Base-by-base conservation (phyloP, 2,113 vertebrate species). In the Paratilapia polleni region DNA sequence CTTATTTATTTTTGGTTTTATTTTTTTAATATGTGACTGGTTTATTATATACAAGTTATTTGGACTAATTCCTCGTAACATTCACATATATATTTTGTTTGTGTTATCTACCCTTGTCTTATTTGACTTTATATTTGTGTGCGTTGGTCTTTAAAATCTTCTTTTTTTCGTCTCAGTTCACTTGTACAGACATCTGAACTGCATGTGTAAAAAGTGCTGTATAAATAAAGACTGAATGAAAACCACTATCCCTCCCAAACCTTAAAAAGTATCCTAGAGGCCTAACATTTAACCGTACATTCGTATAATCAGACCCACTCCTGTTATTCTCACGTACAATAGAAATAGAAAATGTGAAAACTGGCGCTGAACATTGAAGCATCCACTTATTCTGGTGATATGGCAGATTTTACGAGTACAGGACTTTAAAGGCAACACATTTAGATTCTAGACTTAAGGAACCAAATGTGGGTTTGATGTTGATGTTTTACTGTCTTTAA, bases 31-130 rank as follows among this genome's bases (percentile, higher is more conserved):
- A 52, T 52, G 52, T 70, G 47, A 8, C 24, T 49, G 66, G 15
- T 28, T 49, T 28, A 49, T 49, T 0, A 70, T 7, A 70, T 2
- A 28, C 17, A 73, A 2, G 0, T 31, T 0, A 8, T 24, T 31
- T 52, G 8, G 0, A 52, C 36, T 26, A 11, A 68, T 14, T 5
- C 14, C 47, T 47, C 63, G 15, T 66, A n/a, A 63, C 36, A 7
- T 63, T 11, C 15, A 13, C 28, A 0, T 38, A 38, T 28, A 12
- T 62, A 62, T 34, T 12, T 13, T 12, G 41, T 11, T 15, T 17
- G 43, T 49, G 43, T 49, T 49, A 49, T 49, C 4, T 49, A 6
- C 14, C 2, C 14, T 49, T 2, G 61, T 17, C 22, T 47, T 68
- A 47, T 47, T 14, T 47, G 10, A 15, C 4, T 47, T 47, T 26